Base-by-base conservation (phyloP, 2,888 invertebrate species). In the Ectemnius cavifrons region DNA sequence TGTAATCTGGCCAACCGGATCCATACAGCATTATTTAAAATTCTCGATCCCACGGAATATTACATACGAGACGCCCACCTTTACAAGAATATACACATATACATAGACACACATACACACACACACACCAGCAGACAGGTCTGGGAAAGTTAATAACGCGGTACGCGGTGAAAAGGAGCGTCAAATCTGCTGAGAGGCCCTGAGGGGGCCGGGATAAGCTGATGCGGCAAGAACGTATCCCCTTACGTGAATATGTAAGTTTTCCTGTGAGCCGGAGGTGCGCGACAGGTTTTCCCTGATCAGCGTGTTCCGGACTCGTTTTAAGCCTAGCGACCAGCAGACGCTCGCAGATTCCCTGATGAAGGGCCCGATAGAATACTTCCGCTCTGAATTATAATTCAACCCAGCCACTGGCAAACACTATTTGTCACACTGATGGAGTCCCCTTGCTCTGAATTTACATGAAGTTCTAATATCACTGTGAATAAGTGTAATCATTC, bases 201-300 rank as follows among this genome's bases (percentile, higher is more conserved):
- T 37, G 37, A 37, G 37, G 37, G 23, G 37, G 63, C 74, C 62
- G 28, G 60, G 69, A 83, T 72, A 74, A 80, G 77, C 82, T 80
- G 78, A 80, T 75, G 62, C 65, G 69, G 81, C 82, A 81, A 46
- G 66, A 80, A 77, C 46, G 60, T 81, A 63, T 73, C 61, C 73
- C 61, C 71, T 71, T 67, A 14, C 16, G 52, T 71, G 78, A 75
- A 77, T 79, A 78, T 68, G 67, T 76, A 80, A 73, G 76, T 74
- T 73, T 66, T 69, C 63, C 67, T 27, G 47, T 60, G 63, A 70
- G 72, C n/a, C 52, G 6, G 37, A 37, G 37, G 37, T 37, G 37
- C 57, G 75, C 73, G 70, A 77, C 78, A 78, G 80, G 67, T 80
- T 82, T 81, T 80, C 74, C 60, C 52, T 49, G 74, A 82, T 78